Percentiles rank a stretch among this genome's conserved stretches.
phyloP scores from a whole-genome alignment of 2,113 vertebrate genomes.

The Genyomyrus donnyi region DNA sequence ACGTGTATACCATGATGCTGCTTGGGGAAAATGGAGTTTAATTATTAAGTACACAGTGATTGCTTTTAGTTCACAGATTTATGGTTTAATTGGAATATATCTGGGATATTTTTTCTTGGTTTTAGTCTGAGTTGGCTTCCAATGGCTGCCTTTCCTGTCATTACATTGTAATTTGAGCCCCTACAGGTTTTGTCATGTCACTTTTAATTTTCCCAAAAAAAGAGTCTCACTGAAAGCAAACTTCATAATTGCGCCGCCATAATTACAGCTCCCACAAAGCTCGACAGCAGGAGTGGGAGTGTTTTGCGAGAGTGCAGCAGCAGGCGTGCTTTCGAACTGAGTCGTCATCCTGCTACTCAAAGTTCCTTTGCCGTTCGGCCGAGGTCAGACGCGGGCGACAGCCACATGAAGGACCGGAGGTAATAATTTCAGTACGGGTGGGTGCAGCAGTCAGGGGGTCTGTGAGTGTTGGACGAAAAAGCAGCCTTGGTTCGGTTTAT shows the following conservation, averaged over 20 bases:
- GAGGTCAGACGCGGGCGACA: neutral
- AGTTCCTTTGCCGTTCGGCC: neutral
- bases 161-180: neutral
- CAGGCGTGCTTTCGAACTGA: neutral
- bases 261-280: neutral
- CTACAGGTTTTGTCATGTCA: neutral
- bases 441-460: neutral
- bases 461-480: neutral
- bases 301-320: neutral
- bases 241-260: neutral
- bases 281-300: neutral
- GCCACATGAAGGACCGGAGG: neutral
- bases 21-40: neutral
- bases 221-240: neutral
- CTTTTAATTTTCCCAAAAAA: neutral
- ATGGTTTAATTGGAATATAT: neutral
- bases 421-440: neutral
- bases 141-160: neutral
- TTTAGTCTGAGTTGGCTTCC: neutral
- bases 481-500: neutral
- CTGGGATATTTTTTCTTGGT: neutral
- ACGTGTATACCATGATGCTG: neutral
- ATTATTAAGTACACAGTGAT: neutral
- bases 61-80: neutral
- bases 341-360: neutral